Conservation (phyloP, 1,140 invertebrate genomes). For the Magallana ariakensis region DNA sequence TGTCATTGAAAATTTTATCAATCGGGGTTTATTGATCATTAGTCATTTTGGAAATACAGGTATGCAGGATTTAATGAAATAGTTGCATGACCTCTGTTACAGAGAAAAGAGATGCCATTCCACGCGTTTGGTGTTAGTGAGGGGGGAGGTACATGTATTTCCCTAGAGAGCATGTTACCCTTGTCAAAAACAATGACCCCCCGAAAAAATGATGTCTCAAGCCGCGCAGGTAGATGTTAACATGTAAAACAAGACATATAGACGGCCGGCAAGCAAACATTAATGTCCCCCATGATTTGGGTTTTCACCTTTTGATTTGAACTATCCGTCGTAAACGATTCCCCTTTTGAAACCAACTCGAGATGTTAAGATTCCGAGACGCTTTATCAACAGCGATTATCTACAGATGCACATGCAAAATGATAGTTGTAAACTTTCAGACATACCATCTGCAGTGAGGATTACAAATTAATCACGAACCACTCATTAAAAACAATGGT, state of each 20-base stretch:
- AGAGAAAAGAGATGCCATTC: no score
- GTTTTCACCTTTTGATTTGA: background rate
- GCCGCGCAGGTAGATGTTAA: background rate
- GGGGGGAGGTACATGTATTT: no score
- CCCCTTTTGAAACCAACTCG: background rate
- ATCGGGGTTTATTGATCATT: background rate
- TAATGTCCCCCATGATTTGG: background rate
- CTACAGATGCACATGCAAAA: conserved; percentile 24
- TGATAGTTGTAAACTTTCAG: conserved; percentile 8
- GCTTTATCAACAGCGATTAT: conserved; percentile 3
- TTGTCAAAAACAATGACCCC: background rate
- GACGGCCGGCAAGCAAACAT: background rate
- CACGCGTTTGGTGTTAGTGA: no score
- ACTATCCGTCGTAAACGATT: background rate
- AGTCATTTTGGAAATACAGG: background rate
- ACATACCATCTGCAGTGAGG: background rate
- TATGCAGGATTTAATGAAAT: background rate
- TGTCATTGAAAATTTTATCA: conserved; percentile 3
- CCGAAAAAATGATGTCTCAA: background rate
- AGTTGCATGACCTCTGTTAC: background rate
- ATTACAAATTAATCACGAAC: conserved; percentile 25
- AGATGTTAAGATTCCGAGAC: background rate
- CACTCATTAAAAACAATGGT: conserved; percentile 20
- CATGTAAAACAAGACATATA: conserved; percentile 26
- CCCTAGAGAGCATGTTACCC: background rate